These are phyloP conservation scores for Bombus vancouverensis DNA, from an alignment of 1,140 invertebrate genomes.

Conservation along the genomic window DNA sequence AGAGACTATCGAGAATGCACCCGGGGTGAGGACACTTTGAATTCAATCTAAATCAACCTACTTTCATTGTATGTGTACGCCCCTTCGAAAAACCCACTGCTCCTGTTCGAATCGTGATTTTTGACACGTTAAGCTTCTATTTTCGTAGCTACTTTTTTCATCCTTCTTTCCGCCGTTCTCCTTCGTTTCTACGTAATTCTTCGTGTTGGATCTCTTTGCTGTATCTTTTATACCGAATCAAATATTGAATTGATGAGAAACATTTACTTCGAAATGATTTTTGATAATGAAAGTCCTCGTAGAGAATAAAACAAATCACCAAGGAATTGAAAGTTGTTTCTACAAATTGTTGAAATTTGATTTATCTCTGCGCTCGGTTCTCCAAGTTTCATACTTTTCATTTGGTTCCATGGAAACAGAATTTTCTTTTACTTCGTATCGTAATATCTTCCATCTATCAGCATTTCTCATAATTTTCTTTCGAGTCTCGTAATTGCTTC, in stretches of 20 bases:
- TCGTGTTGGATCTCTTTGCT: background rate
- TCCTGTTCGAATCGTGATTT: constrained; percentile 28
- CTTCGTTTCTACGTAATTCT: too few species aligned
- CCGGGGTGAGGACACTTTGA: constrained; percentile 26
- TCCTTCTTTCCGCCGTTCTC: background rate
- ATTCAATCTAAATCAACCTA: constrained; percentile 62
- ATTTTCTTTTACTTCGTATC: background rate
- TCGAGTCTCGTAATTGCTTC: background rate
- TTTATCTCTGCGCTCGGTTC: background rate
- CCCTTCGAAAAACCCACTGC: constrained; percentile 27
- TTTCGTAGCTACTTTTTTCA: background rate
- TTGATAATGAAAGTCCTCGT: background rate
- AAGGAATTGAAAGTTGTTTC: background rate
- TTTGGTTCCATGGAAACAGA: background rate
- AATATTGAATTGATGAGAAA: too few species aligned
- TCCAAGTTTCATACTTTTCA: background rate
- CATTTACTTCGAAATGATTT: background rate
- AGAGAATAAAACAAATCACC: background rate
- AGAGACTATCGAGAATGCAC: background rate
- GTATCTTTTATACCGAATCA: too few species aligned
- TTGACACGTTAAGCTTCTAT: background rate
- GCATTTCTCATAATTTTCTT: too few species aligned
- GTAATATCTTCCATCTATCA: background rate
- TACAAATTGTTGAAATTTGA: background rate
- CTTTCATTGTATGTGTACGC: constrained; percentile 29